Conservation (phyloP, 2,888 invertebrate genomes). For the Sarcophaga subvicina region DNA sequence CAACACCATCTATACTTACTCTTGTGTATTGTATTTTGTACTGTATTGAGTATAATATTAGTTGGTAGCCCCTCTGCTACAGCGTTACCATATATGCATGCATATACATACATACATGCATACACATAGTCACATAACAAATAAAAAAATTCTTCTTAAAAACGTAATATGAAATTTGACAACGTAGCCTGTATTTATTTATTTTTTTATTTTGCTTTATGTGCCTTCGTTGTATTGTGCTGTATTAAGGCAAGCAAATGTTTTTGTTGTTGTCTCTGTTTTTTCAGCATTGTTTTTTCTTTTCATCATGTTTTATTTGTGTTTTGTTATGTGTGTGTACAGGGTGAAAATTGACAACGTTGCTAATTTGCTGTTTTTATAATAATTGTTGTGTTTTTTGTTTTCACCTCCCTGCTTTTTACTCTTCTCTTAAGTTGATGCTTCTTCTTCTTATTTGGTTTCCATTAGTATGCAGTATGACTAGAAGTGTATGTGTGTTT, state of each 20-base stretch:
- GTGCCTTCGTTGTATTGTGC: slow-evolving; percentile 22
- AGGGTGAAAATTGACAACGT: slow-evolving; percentile 61
- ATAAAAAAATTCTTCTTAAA: slow-evolving; percentile 71
- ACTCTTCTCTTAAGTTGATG: background rate
- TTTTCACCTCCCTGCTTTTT: background rate
- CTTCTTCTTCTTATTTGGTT: slow-evolving; percentile 42
- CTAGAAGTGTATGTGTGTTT: slow-evolving; percentile 47
- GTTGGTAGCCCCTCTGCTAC: slow-evolving; percentile 37
- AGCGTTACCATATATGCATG: slow-evolving; percentile 3
- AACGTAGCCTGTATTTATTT: slow-evolving; percentile 70
- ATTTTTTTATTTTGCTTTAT: slow-evolving; percentile 7
- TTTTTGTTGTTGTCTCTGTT: slow-evolving; percentile 40
- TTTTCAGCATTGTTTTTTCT: slow-evolving; percentile 20
- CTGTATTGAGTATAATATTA: slow-evolving; percentile 12
- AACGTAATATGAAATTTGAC: slow-evolving; percentile 73
- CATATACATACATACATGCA: slow-evolving; percentile 18
- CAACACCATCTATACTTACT: slow-evolving; percentile 64
- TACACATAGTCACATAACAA: slow-evolving; percentile 8
- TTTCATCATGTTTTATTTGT: slow-evolving; percentile 46
- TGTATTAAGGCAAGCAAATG: slow-evolving; percentile 32
- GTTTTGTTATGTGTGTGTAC: slow-evolving; percentile 39
- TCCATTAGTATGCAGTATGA: slow-evolving; percentile 30
- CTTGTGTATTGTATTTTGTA: background rate
- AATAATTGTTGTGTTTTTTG: slow-evolving; percentile 65
- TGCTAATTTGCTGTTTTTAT: slow-evolving; percentile 67